Percentiles rank a stretch among this genome's conserved stretches.
These are phyloP conservation scores for Cryptocephalus moraei DNA, from an alignment of 2,888 invertebrate species.

Conservation along the genomic window DNA sequence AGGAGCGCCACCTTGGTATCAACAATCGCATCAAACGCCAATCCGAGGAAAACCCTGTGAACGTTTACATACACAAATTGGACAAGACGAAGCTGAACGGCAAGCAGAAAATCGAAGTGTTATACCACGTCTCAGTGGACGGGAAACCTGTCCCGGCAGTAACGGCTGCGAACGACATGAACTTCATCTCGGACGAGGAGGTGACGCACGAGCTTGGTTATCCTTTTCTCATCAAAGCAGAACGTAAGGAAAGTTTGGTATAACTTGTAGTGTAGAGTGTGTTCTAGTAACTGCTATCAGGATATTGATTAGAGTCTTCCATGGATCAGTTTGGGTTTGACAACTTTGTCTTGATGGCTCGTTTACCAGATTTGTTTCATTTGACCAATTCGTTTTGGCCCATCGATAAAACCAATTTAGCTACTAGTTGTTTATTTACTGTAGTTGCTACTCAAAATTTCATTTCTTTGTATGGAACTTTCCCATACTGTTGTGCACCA, in stretches of 20 bases:
- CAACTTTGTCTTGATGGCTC: too few relatives aligned
- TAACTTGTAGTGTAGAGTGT: too few relatives aligned
- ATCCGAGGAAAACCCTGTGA: slow-evolving; percentile 41
- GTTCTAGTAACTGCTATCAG: too few relatives aligned
- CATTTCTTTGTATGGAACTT: too few relatives aligned
- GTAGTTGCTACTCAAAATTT: too few relatives aligned
- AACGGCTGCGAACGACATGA: slow-evolving; percentile 76
- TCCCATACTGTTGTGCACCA: too few relatives aligned
- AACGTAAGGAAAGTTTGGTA: slow-evolving; percentile 53
- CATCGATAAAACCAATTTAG: too few relatives aligned
- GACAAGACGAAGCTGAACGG: slow-evolving; percentile 42
- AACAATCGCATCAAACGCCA: slow-evolving; percentile 27
- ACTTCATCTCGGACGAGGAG: slow-evolving; percentile 66
- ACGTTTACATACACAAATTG: slow-evolving; percentile 58
- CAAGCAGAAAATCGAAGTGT: slow-evolving; percentile 47
- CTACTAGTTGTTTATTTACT: too few relatives aligned
- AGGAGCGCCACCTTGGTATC: slow-evolving; percentile 70
- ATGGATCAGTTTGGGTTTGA: too few relatives aligned
- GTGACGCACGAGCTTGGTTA: slow-evolving; percentile 65
- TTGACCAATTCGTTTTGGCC: too few relatives aligned
- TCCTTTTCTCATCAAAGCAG: slow-evolving; percentile 70
- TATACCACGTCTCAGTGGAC: slow-evolving; percentile 72
- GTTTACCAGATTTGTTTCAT: too few relatives aligned
- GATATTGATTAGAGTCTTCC: too few relatives aligned
- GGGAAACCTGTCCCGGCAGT: slow-evolving; percentile 71